A percentile compares a stretch with the other conserved stretches of the same genome.
Conservation (phyloP, 2,797 vertebrate species). For the Ptychobarbus kaznakovi region DNA sequence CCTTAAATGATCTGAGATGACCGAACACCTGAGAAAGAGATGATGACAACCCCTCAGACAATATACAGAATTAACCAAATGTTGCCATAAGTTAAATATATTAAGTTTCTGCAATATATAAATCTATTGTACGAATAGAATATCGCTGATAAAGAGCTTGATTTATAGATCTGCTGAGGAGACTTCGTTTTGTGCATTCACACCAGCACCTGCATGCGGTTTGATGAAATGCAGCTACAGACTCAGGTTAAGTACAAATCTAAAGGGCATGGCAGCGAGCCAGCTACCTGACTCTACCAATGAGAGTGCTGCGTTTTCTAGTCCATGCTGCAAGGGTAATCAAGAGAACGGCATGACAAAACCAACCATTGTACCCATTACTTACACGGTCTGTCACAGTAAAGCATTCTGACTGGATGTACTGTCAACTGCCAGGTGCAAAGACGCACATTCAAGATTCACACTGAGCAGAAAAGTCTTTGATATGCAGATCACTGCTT, state of each 20-base stretch:
- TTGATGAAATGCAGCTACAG: slow-evolving; percentile 41
- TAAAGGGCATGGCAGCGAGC: slow-evolving; percentile 54
- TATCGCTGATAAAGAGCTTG: slow-evolving; percentile 57
- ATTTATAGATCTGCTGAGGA: slow-evolving; percentile 58
- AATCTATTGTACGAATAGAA: too few species aligned
- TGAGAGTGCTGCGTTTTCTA: slow-evolving; percentile 31
- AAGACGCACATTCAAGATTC: background rate
- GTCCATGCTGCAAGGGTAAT: slow-evolving; percentile 46
- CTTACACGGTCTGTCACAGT: slow-evolving; percentile 15
- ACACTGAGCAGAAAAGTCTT: slow-evolving; percentile 26
- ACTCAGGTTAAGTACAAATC: slow-evolving; percentile 38
- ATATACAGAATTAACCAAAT: too few species aligned
- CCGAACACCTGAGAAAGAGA: too few species aligned
- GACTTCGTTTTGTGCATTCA: slow-evolving; percentile 30
- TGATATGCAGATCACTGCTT: slow-evolving; percentile 40
- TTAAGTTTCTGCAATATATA: too few species aligned
- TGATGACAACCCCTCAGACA: too few species aligned
- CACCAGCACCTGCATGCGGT: slow-evolving; percentile 15
- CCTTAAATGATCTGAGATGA: too few species aligned
- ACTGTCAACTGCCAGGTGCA: slow-evolving; percentile 25
- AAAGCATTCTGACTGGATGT: slow-evolving; percentile 11
- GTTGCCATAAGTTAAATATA: too few species aligned
- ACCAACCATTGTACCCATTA: slow-evolving; percentile 26
- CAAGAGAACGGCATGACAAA: slow-evolving; percentile 38
- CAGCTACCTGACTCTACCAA: slow-evolving; percentile 51